phyloP scores from a whole-genome alignment of 2,888 invertebrate species.

The Tenthredo notha region DNA sequence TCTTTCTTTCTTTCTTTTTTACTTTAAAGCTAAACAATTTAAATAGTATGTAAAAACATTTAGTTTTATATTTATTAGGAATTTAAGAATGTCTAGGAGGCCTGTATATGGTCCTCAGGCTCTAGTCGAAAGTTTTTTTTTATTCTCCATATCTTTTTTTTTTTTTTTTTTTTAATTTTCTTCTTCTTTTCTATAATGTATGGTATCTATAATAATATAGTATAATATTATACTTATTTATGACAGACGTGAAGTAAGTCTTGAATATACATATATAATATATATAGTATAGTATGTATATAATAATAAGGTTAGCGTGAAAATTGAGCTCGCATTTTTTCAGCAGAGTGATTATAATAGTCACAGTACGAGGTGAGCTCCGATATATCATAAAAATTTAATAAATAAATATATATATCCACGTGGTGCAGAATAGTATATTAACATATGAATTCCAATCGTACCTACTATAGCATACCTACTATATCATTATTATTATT shows the following conservation, averaged over 20 bases:
- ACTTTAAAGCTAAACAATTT: slow-evolving; percentile 38
- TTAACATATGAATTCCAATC: not conserved
- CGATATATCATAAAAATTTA: not conserved
- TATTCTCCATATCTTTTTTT: not conserved
- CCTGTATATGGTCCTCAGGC: slow-evolving; percentile 32
- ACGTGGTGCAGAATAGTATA: not conserved
- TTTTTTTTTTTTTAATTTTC: not conserved
- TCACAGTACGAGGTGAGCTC: slow-evolving; percentile 39
- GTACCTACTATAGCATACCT: not conserved
- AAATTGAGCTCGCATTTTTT: slow-evolving; percentile 47
- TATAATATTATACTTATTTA: slow-evolving; percentile 4
- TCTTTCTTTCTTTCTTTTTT: not conserved
- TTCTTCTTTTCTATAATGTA: not conserved
- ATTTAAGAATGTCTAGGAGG: slow-evolving; percentile 43
- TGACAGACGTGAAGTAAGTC: slow-evolving; percentile 24
- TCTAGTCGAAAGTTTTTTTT: slow-evolving; percentile 4
- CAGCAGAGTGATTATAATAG: slow-evolving; percentile 42
- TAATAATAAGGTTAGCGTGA: slow-evolving; percentile 40
- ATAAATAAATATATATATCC: not conserved
- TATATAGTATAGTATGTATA: not conserved
- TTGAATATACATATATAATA: not conserved
- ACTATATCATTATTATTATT: not conserved
- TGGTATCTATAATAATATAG: not conserved
- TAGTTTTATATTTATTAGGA: slow-evolving; percentile 37
- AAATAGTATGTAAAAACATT: slow-evolving; percentile 50